Base-by-base conservation (phyloP, 2,888 invertebrate genomes). In the Caenorhabditis plicata region DNA sequence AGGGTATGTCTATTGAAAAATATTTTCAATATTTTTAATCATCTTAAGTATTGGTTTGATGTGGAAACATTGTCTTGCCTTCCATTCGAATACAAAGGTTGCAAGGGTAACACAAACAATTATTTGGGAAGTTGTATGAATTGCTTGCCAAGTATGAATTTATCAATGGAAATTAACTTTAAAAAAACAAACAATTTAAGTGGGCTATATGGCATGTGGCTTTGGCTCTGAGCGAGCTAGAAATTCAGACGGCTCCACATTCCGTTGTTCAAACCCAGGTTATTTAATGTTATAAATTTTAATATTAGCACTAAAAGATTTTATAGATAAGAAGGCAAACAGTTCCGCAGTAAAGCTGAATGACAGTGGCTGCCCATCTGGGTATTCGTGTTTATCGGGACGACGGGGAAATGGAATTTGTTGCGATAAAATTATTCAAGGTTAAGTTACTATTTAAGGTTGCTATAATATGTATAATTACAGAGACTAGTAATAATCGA, bases 1-100 rank as follows among this genome's bases (percentile, higher is more conserved):
- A 47, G 51, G 48, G 65, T 56, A 3, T 44, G 45, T 32, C 9
- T 15, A n/a, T 20, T 35, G 17, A 29, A 11, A 9, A 17, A 27
- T 2, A 11, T 15, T 25, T 8, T 9, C 11, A 7, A 29, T 4
- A 7, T 23, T 15, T 26, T 50, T 41, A 9, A 25, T 7, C 3
- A 25, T n/a, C n/a, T 71, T 39, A 49, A 74, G 73, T 77, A 68
- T 50, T 73, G 73, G 57, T 77, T 76, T 36, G 77, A 77, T 50
- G 40, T 45, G 13, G 56, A 67, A 11, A 61, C 71, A 4, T 74
- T 73, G 45, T 64, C 61, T 27, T 77, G 77, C 40, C 55, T 74
- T 13, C 72, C 75, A 31, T 77, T 77, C 40, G 55, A 67, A 39
- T 62, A 77, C 48, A 61, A 71, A 20, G 77, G 77, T 26, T 77